Evolutionary conservation across 2,797 vertebrate species (phyloP), one percentile per base, ranked within the genome.

Genomic region (Fistularia tabacaria): DNA sequence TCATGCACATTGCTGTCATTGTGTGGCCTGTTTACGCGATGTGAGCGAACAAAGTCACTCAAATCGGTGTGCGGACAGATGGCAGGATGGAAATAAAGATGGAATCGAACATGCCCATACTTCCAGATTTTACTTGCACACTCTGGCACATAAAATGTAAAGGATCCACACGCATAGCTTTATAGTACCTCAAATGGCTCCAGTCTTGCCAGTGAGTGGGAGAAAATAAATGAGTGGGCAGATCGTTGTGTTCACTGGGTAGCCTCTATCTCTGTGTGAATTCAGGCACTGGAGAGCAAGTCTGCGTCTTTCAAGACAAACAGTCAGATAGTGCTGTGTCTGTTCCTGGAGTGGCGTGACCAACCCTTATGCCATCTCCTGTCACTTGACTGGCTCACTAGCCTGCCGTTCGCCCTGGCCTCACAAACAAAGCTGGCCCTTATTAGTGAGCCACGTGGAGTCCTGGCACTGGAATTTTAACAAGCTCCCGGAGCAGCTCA

Each of bases 391-490:
- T 66, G 81, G 64, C 69, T 52, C 44, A 38, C 67, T 36, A 10
- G 77, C 71, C 76, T 76, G 69, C 73, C 54, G 64, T 65, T 82
- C 14, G 58, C 64, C 60, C 64, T 65, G 77, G 76, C 71, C 77
- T 66, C 46, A 7, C 59, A 44, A 66, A 88, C 81, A 88, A 82
- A 80, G 77, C 74, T 40, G 53, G 62, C 69, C 70, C 76, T 88
- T 85, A 87, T 88, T 87, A 89, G 76, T 3, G 60, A 76, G 76
- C 77, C 64, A 55, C 50, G 63, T 64, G 7, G 66, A 71, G 79
- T 77, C 79, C 76, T 81, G 86, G 82, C 76, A 75, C 66, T 76
- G 74, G 82, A 86, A 87, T 89, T 80, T 90, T 88, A 89, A 89
- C 85, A 85, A 88, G 85, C 85, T 84, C 80, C 54, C 64, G 11